Base-by-base conservation (phyloP, 2,888 invertebrate genomes). In the Temnothorax rugatulus region DNA sequence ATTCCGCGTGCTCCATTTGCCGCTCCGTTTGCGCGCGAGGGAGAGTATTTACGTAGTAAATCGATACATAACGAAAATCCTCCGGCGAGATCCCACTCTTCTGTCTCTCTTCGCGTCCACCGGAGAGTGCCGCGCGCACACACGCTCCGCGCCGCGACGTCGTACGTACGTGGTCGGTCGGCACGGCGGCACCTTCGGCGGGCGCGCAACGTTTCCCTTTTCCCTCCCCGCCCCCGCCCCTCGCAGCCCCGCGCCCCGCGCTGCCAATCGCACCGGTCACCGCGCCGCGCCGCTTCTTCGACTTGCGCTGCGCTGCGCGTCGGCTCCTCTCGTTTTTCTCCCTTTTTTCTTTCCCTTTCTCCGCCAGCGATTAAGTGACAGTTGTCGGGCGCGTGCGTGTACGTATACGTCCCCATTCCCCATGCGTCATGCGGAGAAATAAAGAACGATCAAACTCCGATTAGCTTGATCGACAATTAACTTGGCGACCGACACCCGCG, bases 1-100 rank as follows among this genome's bases (percentile, higher is more conserved):
- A 81, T 87, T 92, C 88, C 83, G 84, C 87, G 85, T 87, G 90
- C 87, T 90, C 89, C 90, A 90, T 92, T 90, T 89, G 92, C 88
- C 84, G 74, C 79, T 77, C 87, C 83, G 71, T 82, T 76, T 50
- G 64, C 64, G 76, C 34, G 75, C 21, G 38, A 57, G 38, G 29
- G 18, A 66, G 74, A 88, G 84, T 90, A 89, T 88, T 89, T 90
- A 89, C 89, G 88, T 88, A 89, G 86, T 81, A 85, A 91, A 91
- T 90, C 86, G 89, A 91, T 92, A 91, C 87, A 90, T 92, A 91
- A 91, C 88, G 89, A 90, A 86, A 87, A 85, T 82, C 84, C 75
- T 82, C 82, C 73, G 73, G 79, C 38, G 64, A 38, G 59, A 59
- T 34, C 73, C 69, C 71, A 38, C 74, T 75, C 75, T 50, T n/a